phyloP scores from a whole-genome alignment of 2,113 vertebrate species.

The Lamprotornis superbus region DNA sequence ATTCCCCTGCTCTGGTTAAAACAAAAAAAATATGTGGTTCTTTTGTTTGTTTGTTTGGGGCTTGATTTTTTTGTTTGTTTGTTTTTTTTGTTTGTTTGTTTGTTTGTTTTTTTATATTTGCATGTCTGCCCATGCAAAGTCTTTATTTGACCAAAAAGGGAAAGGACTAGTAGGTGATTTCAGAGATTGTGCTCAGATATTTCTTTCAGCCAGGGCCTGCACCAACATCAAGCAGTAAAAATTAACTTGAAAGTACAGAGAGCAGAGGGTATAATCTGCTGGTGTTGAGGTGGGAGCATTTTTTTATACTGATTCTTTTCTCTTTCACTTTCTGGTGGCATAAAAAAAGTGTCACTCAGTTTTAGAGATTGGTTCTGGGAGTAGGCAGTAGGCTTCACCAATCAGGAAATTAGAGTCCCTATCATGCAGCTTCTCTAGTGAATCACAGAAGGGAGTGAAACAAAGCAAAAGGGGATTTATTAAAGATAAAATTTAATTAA shows the following conservation, averaged over 20 bases:
- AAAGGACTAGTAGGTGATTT: neutral
- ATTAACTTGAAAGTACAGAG: neutral
- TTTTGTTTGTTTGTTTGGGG: neutral
- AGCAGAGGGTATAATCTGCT: neutral
- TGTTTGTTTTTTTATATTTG: neutral
- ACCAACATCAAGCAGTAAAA: neutral
- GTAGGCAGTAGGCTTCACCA: neutral
- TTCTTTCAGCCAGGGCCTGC: neutral
- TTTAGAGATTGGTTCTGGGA: neutral
- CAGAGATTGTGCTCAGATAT: neutral
- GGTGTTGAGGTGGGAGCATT: neutral
- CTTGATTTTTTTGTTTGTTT: neutral
- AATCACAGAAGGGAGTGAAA: neutral
- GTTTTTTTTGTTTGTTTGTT: too few relatives aligned
- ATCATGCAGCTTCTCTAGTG: neutral
- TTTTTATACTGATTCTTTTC: neutral
- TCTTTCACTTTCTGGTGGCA: neutral
- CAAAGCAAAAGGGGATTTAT: conserved; percentile 27
- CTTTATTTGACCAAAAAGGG: neutral
- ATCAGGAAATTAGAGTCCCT: conserved; percentile 7
- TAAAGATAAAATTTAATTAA: conserved; percentile 46
- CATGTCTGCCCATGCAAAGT: neutral
- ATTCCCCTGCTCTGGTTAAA: neutral
- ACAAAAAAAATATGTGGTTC: fast-evolving
- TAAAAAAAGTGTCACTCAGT: neutral